Conservation (phyloP, 2,888 invertebrate species). For the Anthrax anthrax region DNA sequence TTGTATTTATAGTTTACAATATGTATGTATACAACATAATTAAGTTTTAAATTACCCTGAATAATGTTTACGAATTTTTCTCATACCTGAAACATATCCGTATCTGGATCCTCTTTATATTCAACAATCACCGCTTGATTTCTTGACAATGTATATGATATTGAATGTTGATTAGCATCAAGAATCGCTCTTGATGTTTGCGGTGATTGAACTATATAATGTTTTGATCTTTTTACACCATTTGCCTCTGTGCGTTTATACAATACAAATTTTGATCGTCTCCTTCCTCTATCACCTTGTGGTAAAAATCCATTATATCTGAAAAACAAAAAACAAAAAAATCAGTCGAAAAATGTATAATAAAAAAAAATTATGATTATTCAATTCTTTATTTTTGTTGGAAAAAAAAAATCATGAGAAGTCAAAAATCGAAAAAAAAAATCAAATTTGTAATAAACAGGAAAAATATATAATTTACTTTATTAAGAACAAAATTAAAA, state of each 20-base stretch:
- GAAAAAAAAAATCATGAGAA: too few species aligned
- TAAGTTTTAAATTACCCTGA: too few species aligned
- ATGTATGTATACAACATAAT: too few species aligned
- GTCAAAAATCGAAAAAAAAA: too few species aligned
- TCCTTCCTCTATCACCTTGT: conserved; percentile 82
- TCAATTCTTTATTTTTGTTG: background rate
- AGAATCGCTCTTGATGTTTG: conserved; percentile 90
- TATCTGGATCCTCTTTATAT: conserved; percentile 87
- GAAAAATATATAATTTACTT: too few species aligned
- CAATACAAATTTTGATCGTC: conserved; percentile 87
- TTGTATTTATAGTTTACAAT: too few species aligned
- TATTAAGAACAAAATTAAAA: too few species aligned
- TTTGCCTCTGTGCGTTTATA: conserved; percentile 72
- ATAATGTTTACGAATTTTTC: too few species aligned
- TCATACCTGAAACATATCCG: conserved; percentile 99
- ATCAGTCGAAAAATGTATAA: too few species aligned
- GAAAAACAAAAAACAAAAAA: background rate
- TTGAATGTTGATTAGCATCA: conserved; percentile 87
- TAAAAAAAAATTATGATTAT: background rate
- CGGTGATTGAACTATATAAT: conserved; percentile 91
- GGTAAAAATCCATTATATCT: conserved; percentile 92
- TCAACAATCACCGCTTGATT: conserved; percentile 97
- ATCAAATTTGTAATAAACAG: too few species aligned
- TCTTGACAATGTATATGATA: conserved; percentile 90
- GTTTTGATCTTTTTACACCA: conserved; percentile 87